A percentile compares a stretch with the other conserved stretches of the same genome.
phyloP scores from a whole-genome alignment of 2,113 vertebrate genomes.

The Atherinomorus stipes region DNA sequence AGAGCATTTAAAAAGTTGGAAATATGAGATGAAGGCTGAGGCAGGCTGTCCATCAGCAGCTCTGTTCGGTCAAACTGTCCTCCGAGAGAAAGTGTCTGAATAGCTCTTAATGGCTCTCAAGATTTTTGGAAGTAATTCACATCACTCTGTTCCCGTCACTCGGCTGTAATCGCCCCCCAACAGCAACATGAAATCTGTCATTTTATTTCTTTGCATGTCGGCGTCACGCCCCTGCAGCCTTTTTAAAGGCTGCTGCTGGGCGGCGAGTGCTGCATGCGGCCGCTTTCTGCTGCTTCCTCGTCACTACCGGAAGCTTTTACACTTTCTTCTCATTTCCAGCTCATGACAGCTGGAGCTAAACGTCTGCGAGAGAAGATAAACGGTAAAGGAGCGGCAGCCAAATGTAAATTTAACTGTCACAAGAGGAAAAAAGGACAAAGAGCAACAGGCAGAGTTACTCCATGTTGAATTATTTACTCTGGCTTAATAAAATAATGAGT shows the following conservation, averaged over 20 bases:
- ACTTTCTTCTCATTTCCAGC: not conserved
- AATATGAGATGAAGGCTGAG: not conserved
- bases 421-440: not conserved
- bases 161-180: constrained; percentile 1
- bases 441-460: not conserved
- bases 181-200: not conserved
- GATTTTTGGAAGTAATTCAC: not conserved
- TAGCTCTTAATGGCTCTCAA: not conserved
- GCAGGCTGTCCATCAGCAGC: not conserved
- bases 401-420: constrained; percentile 3
- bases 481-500: not conserved
- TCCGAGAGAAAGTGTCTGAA: not conserved
- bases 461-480: not conserved
- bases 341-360: constrained; percentile 6
- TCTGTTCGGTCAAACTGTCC: not conserved
- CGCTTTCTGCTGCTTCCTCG: not conserved
- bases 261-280: not conserved
- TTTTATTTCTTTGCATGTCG: not conserved
- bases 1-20: no score
- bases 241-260: not conserved
- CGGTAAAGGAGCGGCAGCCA: not conserved
- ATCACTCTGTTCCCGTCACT: not conserved
- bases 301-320: not conserved
- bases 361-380: constrained; percentile 10
- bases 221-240: not conserved